A percentile compares a stretch with the other conserved stretches of the same genome.
Conservation (phyloP, 1,140 invertebrate species). For the Brachystomella parvula region DNA sequence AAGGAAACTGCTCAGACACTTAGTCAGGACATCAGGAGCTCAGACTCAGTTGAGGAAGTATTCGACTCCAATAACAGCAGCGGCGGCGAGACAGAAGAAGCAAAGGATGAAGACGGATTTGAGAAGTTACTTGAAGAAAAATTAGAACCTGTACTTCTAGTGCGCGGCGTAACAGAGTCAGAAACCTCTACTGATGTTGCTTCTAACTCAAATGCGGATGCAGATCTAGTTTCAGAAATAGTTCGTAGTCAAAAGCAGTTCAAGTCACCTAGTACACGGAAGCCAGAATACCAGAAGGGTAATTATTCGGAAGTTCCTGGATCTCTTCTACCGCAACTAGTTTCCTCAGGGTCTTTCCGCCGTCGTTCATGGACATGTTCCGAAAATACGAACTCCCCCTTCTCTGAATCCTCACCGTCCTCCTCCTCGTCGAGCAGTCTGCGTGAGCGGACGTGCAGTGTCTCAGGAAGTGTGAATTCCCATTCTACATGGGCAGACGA, state of each 20-base stretch:
- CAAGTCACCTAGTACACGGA: neutral
- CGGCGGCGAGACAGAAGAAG: neutral
- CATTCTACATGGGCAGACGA: conserved; percentile 35
- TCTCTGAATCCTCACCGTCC: conserved; percentile 22
- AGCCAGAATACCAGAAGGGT: neutral
- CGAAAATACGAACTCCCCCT: conserved; percentile 17
- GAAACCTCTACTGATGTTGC: neutral
- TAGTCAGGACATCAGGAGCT: neutral
- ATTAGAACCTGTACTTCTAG: neutral
- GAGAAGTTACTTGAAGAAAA: conserved; percentile 1
- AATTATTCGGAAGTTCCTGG: neutral
- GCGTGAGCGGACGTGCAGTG: neutral
- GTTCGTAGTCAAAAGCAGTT: neutral
- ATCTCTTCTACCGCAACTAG: neutral
- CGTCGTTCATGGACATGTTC: conserved; percentile 33
- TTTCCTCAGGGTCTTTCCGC: conserved; percentile 6
- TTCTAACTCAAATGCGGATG: conserved; percentile 5
- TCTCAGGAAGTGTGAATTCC: neutral
- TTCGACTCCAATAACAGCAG: neutral
- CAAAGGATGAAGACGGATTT: conserved; percentile 1
- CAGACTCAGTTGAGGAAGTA: neutral
- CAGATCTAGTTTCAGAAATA: neutral
- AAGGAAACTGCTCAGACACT: too few relatives aligned
- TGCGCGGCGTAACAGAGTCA: neutral
- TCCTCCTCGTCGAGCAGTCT: conserved; percentile 3